Evolutionary conservation across 2,113 vertebrate species (phyloP), one percentile per base, ranked within the genome.

Genomic region (Picathartes gymnocephalus): DNA sequence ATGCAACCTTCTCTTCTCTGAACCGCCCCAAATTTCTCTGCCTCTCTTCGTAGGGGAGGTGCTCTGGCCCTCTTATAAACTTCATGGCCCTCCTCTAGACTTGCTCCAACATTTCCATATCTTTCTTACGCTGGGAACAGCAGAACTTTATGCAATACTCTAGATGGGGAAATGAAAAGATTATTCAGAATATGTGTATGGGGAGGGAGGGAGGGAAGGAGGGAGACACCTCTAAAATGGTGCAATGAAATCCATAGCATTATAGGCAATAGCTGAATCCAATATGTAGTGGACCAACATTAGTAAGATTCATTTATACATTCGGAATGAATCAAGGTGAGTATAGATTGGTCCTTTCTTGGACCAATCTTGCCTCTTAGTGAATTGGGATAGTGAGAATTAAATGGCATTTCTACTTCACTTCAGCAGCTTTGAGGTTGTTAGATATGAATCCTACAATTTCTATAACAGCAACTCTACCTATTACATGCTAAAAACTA

Each of bases 41-140:
- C 7, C 16, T 40, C 9, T 66, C 20, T 40, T 60, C 1, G 0
- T 21, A 47, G 13, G 6, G 9, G 6, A 53, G 28, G 3, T 74
- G 4, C 20, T 68, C n/a, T 3, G 4, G 24, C 17, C 28, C 13
- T 53, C 39, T 68, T 15, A 22, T 7, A 30, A 81, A 40, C 7
- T 40, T 60, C 16, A 11, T 45, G 19, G 11, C 16, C 13, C 5
- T 66, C 33, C 33, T 74, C 60, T 72, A 42, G 31, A 57, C 16
- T 53, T 39, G 23, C 11, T 68, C n/a, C 13, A 60, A 30, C 9
- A 53, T 4, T 53, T 68, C 30, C 39, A 53, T 40, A 9, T 40
- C 24, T 13, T 72, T 50, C 12, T 47, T 60, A n/a, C 22, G 5
- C 1, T 45, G 14, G 13, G 19, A 11, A 11, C 16, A 45, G 13